Percentiles rank a stretch among this genome's conserved stretches.
Conservation (phyloP, 1,140 invertebrate genomes). For the Diorhabda carinulata region DNA sequence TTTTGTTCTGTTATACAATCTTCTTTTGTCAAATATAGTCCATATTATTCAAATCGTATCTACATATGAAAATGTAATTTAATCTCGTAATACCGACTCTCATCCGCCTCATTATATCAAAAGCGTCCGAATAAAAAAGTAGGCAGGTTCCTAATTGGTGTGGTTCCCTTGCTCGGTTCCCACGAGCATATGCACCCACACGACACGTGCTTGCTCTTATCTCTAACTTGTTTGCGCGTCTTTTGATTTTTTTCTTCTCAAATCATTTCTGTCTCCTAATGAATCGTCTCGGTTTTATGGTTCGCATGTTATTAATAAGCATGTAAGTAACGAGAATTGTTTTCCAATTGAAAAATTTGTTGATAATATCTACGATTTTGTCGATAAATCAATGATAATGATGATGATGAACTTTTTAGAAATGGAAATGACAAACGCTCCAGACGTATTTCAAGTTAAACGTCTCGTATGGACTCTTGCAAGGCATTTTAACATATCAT, state of each 20-base stretch:
- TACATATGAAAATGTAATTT: background rate
- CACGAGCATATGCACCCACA: slow-evolving; percentile 19
- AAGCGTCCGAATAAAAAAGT: slow-evolving; percentile 15
- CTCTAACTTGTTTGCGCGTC: slow-evolving; percentile 9
- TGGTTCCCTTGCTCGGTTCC: slow-evolving; percentile 22
- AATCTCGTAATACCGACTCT: background rate
- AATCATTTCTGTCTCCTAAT: background rate
- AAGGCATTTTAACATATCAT: no score
- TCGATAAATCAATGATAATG: no score
- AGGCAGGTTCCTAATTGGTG: slow-evolving; percentile 23
- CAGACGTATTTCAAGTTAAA: no score
- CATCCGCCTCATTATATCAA: slow-evolving; percentile 11
- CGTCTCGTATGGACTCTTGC: no score
- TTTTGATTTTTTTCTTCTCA: slow-evolving; percentile 1
- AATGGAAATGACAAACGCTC: no score
- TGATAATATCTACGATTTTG: no score
- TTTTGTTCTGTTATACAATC: no score
- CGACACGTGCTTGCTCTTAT: slow-evolving; percentile 22
- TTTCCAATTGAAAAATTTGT: no score
- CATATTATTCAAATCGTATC: background rate
- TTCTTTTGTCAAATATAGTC: no score
- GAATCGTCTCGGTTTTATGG: slow-evolving; percentile 1
- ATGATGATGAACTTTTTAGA: no score
- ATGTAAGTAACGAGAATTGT: no score
- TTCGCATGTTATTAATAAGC: background rate